Evolutionary conservation across 2,888 invertebrate species (phyloP), one percentile per base, ranked within the genome.

Genomic region (Hirtodrosophila duncani): DNA sequence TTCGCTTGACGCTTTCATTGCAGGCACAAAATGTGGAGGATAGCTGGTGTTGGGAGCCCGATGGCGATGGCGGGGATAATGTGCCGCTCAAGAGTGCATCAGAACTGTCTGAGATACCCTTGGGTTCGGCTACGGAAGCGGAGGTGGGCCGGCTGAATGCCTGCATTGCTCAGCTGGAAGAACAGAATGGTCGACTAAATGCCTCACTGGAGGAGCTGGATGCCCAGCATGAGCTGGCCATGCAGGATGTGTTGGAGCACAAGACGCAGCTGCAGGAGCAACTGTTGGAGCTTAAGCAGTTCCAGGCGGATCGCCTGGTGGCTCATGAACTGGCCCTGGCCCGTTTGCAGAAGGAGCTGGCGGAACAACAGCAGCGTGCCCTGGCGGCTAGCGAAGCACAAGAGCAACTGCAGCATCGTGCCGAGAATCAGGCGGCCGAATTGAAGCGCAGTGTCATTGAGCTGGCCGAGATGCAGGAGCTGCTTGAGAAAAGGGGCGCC

Each of bases 161-260:
- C n/a, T 88, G 89, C 74, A 86, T 88, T 5, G 86, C 87, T 59
- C 81, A 79, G 26, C 80, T 90, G 44, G 71, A 87, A 10, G 65
- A 78, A 14, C 88, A 88, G 70, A 87, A 90, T 34, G 85, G 78
- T 13, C 88, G 89, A 49, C 84, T 88, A 53, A 89, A 89, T 64
- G 84, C 80, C 48, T 88, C 89, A 57, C 83, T 94, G 42, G 93
- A 93, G 67, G 93, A 93, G 79, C 85, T 94, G 64, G 94, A 94
- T 77, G 88, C 85, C 33, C 93, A 94, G 84, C 92, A 94, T 80
- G 91, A 92, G 70, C 87, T 89, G 67, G 93, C 92, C 0, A 91
- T 92, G 85, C 91, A 90, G 59, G 88, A 88, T 72, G 83, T 91
- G 10, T 74, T 91, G 0, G 77, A 88, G 3, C 70, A 90, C 24